A percentile compares a stretch with the other conserved stretches of the same genome.
Evolutionary conservation across 2,888 invertebrate genomes (phyloP).

Genomic region (Caradrina kadenii): DNA sequence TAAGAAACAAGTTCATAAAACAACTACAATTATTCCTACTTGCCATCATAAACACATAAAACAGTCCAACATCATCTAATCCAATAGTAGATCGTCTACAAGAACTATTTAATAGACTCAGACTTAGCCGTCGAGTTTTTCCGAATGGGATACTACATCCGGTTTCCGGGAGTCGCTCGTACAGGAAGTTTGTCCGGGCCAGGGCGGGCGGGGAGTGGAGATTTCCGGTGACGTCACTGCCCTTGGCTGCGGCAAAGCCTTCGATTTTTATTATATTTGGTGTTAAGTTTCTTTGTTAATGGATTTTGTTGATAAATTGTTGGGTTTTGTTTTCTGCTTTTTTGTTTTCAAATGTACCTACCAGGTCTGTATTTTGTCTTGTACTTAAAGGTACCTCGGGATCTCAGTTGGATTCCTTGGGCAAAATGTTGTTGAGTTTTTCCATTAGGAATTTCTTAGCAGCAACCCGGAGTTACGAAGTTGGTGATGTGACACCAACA

Average conservation of each 20-base stretch:
- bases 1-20: background rate
- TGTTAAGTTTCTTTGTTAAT: constrained; percentile 57
- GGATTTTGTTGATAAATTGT: constrained; percentile 39
- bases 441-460: background rate
- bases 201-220: constrained; percentile 64
- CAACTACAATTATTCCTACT: too few species aligned
- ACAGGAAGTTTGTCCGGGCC: constrained; percentile 80
- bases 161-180: constrained; percentile 77
- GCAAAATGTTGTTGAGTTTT: too few species aligned
- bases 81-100: constrained; percentile 48
- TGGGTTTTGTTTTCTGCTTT: background rate
- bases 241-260: constrained; percentile 67
- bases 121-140: constrained; percentile 75
- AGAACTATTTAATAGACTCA: constrained; percentile 64
- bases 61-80: constrained; percentile 34
- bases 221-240: constrained; percentile 74
- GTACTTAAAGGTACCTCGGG: too few species aligned
- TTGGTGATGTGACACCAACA: too few species aligned
- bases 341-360: too few species aligned
- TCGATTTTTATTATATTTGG: constrained; percentile 68
- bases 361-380: too few species aligned
- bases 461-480: background rate
- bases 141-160: constrained; percentile 84
- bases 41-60: background rate
- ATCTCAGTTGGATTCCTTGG: too few species aligned